phyloP scores from a whole-genome alignment of 1,140 invertebrate genomes.

The Zophobas atratus region DNA sequence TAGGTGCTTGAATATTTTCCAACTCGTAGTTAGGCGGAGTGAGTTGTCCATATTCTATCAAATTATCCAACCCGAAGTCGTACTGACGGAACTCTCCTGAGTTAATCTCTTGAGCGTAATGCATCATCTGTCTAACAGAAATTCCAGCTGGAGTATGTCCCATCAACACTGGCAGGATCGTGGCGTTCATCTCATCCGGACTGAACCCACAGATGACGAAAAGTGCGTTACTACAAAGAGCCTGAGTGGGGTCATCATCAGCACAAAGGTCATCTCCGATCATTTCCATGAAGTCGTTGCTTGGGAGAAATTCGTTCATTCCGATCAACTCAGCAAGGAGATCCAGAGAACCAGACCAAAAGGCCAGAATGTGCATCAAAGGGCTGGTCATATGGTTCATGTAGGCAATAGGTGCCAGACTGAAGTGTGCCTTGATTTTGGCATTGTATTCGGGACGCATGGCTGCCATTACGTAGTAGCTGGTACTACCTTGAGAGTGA shows the following conservation, averaged over 20 bases:
- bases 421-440: slow-evolving; percentile 71
- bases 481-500: slow-evolving; percentile 79
- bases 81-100: slow-evolving; percentile 75
- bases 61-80: slow-evolving; percentile 67
- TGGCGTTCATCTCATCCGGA: slow-evolving; percentile 72
- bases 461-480: slow-evolving; percentile 70
- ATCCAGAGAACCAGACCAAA: slow-evolving; percentile 43
- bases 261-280: slow-evolving; percentile 68
- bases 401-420: slow-evolving; percentile 74
- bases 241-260: slow-evolving; percentile 67
- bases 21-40: slow-evolving; percentile 71
- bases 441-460: slow-evolving; percentile 70
- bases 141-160: slow-evolving; percentile 88
- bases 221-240: slow-evolving; percentile 72
- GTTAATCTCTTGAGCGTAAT: slow-evolving; percentile 78
- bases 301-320: slow-evolving; percentile 73
- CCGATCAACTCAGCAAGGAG: slow-evolving; percentile 67
- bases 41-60: slow-evolving; percentile 48
- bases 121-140: slow-evolving; percentile 81
- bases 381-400: slow-evolving; percentile 70
- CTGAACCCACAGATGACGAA: slow-evolving; percentile 74
- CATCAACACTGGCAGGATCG: slow-evolving; percentile 81
- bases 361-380: slow-evolving; percentile 63
- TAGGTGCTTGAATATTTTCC: slow-evolving; percentile 72
- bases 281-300: slow-evolving; percentile 67